Conservation (phyloP, 2,797 vertebrate genomes). For the Brachyalestes nurse region DNA sequence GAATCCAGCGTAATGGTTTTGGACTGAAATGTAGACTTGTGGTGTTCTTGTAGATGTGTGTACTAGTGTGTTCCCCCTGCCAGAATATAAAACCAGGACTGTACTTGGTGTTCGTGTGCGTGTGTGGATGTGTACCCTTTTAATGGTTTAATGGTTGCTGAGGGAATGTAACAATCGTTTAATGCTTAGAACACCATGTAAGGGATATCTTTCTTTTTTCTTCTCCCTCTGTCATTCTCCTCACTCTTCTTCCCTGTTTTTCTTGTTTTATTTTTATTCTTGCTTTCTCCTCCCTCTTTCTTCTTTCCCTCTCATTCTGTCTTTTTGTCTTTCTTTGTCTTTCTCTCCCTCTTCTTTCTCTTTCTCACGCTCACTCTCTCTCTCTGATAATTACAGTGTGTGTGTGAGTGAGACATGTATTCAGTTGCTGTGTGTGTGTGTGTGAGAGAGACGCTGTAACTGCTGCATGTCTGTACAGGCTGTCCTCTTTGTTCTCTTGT, state of each 20-base stretch:
- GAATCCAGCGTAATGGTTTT: neutral
- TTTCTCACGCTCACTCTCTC: neutral
- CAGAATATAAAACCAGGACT: neutral
- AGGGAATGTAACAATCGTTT: too few relatives aligned
- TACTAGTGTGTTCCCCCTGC: too few relatives aligned
- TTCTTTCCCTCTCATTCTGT: neutral
- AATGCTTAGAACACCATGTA: neutral
- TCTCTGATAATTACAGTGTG: neutral
- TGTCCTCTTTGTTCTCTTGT: neutral
- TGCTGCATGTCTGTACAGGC: constrained; percentile 32
- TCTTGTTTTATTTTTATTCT: neutral
- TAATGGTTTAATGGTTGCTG: too few relatives aligned
- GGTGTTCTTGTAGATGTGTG: neutral
- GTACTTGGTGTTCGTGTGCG: too few relatives aligned
- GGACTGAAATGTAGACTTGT: neutral
- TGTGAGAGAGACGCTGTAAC: neutral
- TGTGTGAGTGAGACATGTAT: too few relatives aligned
- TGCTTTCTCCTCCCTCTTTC: neutral
- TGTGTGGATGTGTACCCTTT: too few relatives aligned
- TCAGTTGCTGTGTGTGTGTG: constrained; percentile 27
- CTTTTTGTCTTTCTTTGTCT: neutral
- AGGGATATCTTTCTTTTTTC: neutral
- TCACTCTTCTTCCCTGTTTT: neutral
- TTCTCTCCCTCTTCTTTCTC: neutral
- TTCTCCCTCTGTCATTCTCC: constrained; percentile 35